Conservation (phyloP, 2,888 invertebrate species). For the Ectemnius continuus region DNA sequence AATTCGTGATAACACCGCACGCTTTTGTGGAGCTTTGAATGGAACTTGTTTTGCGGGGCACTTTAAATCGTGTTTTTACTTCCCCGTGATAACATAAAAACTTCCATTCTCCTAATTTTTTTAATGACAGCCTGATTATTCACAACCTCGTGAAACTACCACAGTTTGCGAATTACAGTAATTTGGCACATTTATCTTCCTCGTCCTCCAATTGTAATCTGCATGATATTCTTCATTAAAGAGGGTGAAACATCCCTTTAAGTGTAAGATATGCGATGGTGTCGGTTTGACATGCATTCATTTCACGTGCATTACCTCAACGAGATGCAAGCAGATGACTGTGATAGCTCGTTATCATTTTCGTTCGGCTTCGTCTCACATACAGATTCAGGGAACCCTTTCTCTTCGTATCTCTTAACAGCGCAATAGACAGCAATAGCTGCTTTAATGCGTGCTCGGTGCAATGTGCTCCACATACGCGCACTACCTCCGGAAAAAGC, state of each 20-base stretch:
- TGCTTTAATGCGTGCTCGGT: not conserved
- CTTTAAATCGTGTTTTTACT: too few relatives aligned
- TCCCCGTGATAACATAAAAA: too few relatives aligned
- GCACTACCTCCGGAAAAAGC: too few relatives aligned
- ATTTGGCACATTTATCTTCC: not conserved
- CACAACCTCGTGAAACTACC: not conserved
- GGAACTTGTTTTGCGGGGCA: too few relatives aligned
- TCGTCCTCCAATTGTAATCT: not conserved
- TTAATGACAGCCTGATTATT: not conserved
- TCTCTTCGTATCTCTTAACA: not conserved
- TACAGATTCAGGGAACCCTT: slow-evolving; percentile 22
- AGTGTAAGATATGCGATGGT: too few relatives aligned
- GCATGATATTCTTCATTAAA: not conserved
- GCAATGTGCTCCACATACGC: not conserved
- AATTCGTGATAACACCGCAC: too few relatives aligned
- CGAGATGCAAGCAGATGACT: slow-evolving; percentile 22
- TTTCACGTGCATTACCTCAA: not conserved
- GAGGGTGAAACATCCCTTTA: too few relatives aligned
- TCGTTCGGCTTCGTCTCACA: slow-evolving; percentile 19
- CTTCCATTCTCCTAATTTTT: too few relatives aligned
- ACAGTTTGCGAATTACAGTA: not conserved
- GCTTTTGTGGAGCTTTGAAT: too few relatives aligned
- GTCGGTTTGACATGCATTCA: not conserved
- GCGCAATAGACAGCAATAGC: slow-evolving; percentile 11
- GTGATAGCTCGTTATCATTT: slow-evolving; percentile 25